Conservation (phyloP, 2,797 vertebrate species). For the Takifugu rubripes region DNA sequence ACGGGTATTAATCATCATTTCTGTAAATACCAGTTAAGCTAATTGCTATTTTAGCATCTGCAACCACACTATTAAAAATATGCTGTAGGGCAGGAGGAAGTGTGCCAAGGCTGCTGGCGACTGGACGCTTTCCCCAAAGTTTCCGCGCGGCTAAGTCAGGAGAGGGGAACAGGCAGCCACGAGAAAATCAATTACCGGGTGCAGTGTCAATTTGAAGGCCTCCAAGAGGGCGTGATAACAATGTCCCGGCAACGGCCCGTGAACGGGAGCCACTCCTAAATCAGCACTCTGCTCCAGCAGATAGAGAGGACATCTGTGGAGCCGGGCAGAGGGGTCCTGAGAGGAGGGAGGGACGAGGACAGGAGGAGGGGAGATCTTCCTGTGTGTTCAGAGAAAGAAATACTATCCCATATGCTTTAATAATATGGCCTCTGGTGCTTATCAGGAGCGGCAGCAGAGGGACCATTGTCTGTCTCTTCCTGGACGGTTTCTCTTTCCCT, state of each 20-base stretch:
- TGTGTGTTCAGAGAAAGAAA: constrained; percentile 51
- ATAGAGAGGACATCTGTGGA: constrained; percentile 41
- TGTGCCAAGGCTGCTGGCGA: constrained; percentile 16
- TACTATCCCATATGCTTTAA: constrained; percentile 31
- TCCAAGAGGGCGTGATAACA: constrained; percentile 45
- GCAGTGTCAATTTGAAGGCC: constrained; percentile 65
- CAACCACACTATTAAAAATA: constrained; percentile 8
- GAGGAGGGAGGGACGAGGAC: constrained; percentile 6
- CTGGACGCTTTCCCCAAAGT: constrained; percentile 17
- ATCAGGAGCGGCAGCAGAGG: constrained; percentile 53
- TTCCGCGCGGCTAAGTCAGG: constrained; percentile 20
- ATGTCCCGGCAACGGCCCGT: constrained; percentile 44
- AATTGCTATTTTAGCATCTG: constrained; percentile 17
- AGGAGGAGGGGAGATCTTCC: constrained; percentile 31
- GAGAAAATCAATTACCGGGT: constrained; percentile 68
- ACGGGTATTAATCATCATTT: too few species aligned
- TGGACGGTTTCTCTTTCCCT: constrained; percentile 16
- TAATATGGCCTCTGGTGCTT: constrained; percentile 50
- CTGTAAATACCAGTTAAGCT: too few species aligned
- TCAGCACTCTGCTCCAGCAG: constrained; percentile 38
- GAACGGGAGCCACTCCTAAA: constrained; percentile 47
- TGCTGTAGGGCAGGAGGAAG: not conserved
- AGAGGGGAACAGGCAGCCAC: constrained; percentile 52
- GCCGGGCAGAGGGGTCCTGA: constrained; percentile 4
- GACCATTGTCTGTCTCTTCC: constrained; percentile 27